Evolutionary conservation across 2,888 invertebrate genomes (phyloP), one percentile per base, ranked within the genome.

Genomic region (Drosophila greeni): DNA sequence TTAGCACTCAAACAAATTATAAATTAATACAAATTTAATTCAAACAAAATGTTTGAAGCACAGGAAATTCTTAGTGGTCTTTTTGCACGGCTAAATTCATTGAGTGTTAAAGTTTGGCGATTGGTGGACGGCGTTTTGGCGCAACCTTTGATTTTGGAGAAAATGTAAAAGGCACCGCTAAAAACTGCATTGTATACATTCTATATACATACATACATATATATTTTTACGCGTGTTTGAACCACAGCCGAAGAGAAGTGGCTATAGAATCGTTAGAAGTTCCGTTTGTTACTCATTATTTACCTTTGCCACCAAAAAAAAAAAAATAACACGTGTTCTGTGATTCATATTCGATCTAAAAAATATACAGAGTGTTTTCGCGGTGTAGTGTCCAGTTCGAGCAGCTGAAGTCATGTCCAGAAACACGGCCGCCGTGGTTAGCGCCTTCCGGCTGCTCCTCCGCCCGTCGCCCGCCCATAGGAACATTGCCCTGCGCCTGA

Each of bases 371-470:
- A 12, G 29, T 8, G 29, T 52, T 29, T 33, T 53, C 37, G 29
- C 36, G 36, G 55, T 57, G 59, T 48, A 20, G 47, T 24, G 64
- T 36, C 60, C 59, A 45, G 59, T 60, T 37, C 29, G 36, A 16
- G 43, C 59, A 9, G 39, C 26, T 16, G 40, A 34, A 62, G 42
- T 23, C 18, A 84, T 79, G 79, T 70, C 79, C 66, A 75, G 68
- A 54, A 68, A 52, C 52, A 64, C 64, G 48, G 39, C 56, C 18
- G 73, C 91, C 88, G 91, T 91, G 89, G 90, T 90, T 88, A 91
- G 91, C 88, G 89, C 90, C 87, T 90, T 91, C 89, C 91, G 91
- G 89, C 89, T 91, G 87, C 89, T 92, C 86, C 89, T 91, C 85
- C 91, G 91, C 24, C 79, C 78, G 51, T 72, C 91, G 89, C 91